A percentile compares a stretch with the other conserved stretches of the same genome.
phyloP scores from a whole-genome alignment of 2,113 vertebrate genomes.

The Formicarius rufipectus region DNA sequence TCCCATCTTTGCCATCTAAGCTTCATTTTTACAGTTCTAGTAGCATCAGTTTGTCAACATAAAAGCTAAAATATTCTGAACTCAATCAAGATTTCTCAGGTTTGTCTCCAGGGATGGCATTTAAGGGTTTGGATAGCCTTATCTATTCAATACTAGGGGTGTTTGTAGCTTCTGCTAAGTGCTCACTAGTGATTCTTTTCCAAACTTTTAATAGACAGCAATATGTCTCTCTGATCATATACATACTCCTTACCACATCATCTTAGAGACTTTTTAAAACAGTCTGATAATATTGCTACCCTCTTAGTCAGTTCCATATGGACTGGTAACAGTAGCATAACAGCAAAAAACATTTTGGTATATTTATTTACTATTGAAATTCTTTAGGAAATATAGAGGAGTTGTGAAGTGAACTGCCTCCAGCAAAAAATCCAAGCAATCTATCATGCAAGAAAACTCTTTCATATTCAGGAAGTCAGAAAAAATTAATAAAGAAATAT shows the following conservation, averaged over 20 bases:
- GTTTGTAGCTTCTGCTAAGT: not conserved
- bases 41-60: constrained; percentile 28
- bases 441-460: not conserved
- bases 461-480: not conserved
- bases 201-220: constrained; percentile 13
- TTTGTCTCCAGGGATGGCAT: not conserved
- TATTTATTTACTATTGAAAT: not conserved
- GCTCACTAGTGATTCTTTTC: not conserved
- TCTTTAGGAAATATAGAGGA: not conserved
- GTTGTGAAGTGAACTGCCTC: not conserved
- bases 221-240: not conserved
- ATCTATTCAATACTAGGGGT: not conserved
- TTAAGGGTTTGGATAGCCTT: not conserved
- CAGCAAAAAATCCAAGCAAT: not conserved
- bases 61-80: constrained; percentile 48
- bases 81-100: not conserved
- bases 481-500: not conserved
- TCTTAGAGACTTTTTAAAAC: not conserved
- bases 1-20: constrained; percentile 2
- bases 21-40: constrained; percentile 22
- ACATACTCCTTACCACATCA: not conserved
- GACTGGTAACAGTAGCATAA: not conserved
- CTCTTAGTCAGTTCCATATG: not conserved
- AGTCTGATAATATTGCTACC: not conserved
- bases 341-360: not conserved